Evolutionary conservation across 2,797 vertebrate genomes (phyloP), one percentile per base, ranked within the genome.

Genomic region (Diplodus sargus): DNA sequence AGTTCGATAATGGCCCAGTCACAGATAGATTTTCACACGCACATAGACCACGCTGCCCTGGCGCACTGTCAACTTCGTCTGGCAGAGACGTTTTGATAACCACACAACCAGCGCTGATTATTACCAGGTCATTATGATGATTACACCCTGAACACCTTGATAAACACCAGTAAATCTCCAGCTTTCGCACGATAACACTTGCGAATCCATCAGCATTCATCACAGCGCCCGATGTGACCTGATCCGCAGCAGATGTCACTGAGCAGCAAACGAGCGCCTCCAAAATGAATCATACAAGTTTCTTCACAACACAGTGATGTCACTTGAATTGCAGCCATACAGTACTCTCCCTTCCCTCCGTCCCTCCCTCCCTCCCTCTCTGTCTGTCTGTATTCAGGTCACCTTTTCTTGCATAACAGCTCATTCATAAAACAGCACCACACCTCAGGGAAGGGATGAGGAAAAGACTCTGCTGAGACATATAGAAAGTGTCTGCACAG

Each of bases 351-450:
- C 61, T 18, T 48, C 10, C 51, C 42, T 49, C 10, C 51, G 30
- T 49, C 20, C 15, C 61, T 18, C 52, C 10, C 53, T 2, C 39
- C 2, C 28, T 14, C 59, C 10, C 14, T 42, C 10, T 39, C 52
- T 70, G 2, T 72, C 65, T 80, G 70, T 85, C 81, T 87, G 85
- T 81, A 90, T 91, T 90, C 89, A 87, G 87, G 87, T 88, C 91
- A 89, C 70, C 82, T 83, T 90, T 87, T 78, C 83, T 92, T 91
- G 77, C 92, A 84, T 93, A 93, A 93, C 79, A 78, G 79, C 90
- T 92, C 89, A 93, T 93, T 93, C 91, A 94, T 93, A 91, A 93
- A 92, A 85, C 92, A 93, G 79, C 89, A 90, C 87, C 89, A 81
- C 83, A 79, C 84, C 84, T 89, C 86, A 16, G 75, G 87, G 85